Base-by-base conservation (phyloP, 1,140 invertebrate genomes). In the Saccostrea echinata region DNA sequence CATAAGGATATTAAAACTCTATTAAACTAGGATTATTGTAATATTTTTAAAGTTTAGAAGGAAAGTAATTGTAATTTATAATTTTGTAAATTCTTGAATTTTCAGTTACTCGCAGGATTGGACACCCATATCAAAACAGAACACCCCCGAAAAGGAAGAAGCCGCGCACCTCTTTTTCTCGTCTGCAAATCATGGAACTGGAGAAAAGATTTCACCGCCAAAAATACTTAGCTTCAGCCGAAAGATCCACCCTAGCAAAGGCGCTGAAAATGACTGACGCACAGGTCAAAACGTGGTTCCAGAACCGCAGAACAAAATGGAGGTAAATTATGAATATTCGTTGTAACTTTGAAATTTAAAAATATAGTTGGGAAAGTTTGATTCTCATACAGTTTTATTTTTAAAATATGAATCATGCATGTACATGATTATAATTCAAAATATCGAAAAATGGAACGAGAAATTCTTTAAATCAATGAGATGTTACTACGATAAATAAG, bases 101-200 rank as follows among this genome's bases (percentile, higher is more conserved):
- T 90, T 55, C 90, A 94, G 94, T 93, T 0, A 89, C 92, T 0
- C 96, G 99, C 93, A 96, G 99, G 92, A 99, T 99, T 92, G 99
- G 99, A 0, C 99, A 99, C 96, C 99, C 99, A 0, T 99, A 99
- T 95, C 98, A 99, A 95, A 99, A 99, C 95, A 96, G 99, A 93
- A 99, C 98, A 11, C 99, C 99, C 0, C 98, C 99, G 0, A 99
- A 99, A 95, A 96, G 98, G 91, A 99, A 99, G 97, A 99, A 99
- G 95, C 99, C 99, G 0, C 95, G 99, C 83, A 99, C 99, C 2
- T 99, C 98, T 21, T 99, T 99, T 95, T 99, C 98, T 0, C 96
- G 99, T 51, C 90, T 94, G 88, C 95, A 96, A 92, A 96, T 96
- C 30, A 95, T 95, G 27, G 98, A 99, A 94, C 94, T 99, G 91